Base-by-base conservation (phyloP, 1,140 invertebrate species). In the Asobara japonica region DNA sequence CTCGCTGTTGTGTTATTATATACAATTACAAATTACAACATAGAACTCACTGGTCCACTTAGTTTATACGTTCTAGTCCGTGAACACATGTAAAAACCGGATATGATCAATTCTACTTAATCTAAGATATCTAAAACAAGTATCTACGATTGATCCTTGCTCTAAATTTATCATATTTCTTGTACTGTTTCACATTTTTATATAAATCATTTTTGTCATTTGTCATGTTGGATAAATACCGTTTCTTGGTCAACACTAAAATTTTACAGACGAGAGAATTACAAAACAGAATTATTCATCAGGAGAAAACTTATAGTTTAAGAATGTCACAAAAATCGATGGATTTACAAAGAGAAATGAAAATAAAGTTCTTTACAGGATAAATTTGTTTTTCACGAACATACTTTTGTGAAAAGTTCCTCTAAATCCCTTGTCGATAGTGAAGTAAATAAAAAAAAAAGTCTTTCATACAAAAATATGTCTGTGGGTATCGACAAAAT, bases 31-130 rank as follows among this genome's bases (percentile, higher is more conserved):
- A 56, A 56, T 25, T 56, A 27, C 22, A 18, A 56, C 22, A 38
- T 66, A 36, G 13, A 72, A 27, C 27, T 31, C 70, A 56, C 62
- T 72, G 64, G 38, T 72, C 64, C 64, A 38, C 48, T 45, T 31
- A 22, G 33, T 22, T 66, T 6, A 33, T 20, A 41, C 8, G 22
- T 68, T 38, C 25, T 61, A 67, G 45, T 25, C n/a, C 27, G 65
- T 67, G 31, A 29, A 67, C 38, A 67, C 41, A 67, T 67, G 65
- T 64, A 64, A 64, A 36, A 36, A 30, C 51, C 51, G 51, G 51
- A 56, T 56, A 56, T 56, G 51, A 22, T 56, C 18, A 56, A 56
- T 56, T 56, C 51, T 56, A 56, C 51, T 56, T 56, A 56, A 22
- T 27, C 51, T 56, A 56, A 5, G 18, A 56, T 56, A 3, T 25